Base-by-base conservation (phyloP, 23 tunicate genomes). In the Clavelina lepadiformis region DNA sequence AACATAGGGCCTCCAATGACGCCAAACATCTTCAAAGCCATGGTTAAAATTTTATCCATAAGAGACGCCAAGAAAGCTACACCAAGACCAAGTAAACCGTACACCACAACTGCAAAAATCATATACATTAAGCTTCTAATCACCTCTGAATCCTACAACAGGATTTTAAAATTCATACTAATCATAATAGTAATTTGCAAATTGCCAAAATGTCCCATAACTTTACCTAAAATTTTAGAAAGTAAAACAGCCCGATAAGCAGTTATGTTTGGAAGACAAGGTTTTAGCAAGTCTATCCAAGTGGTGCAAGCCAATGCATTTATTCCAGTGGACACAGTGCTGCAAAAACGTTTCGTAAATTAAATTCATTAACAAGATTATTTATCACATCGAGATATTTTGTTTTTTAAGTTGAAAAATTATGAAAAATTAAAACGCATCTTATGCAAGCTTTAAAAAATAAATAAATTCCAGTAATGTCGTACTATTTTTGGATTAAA, bases 291-390 rank as follows among this genome's bases (percentile, higher is more conserved):
- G 44, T 82, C 91, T 74, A 73, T 81, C 41, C 51, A 65, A 3
- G 91, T 82, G 6, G 91, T 61, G 30, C 91, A 82, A 7, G 91
- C 81, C 28, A 82, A 38, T 5, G 91, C 80, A 56, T 82, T 82
- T 5, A 82, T 82, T n/a, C 91, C 91, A 20, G 91, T 82, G 29
- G 91, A 82, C 35, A 82, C 91, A 20, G 91, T 82, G 51, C 91
- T 82, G 34, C 7, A 38, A 53, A 53, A 54, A 35, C 44, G 13
- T 11, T 44, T 44, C 50, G 15, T 46, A 47, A 15, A 11, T 28
- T n/a, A 1, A 23, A 49, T 49, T 23, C 44, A 50, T 5, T 22
- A 28, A 13, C 5, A 26, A 50, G 27, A 2, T 23, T 15, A 53
- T 53, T 53, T 11, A 53, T 15, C 22, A n/a, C 7, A 11, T 13